phyloP scores from a whole-genome alignment of 2,797 vertebrate species.

The Acestrorhynchus altus region DNA sequence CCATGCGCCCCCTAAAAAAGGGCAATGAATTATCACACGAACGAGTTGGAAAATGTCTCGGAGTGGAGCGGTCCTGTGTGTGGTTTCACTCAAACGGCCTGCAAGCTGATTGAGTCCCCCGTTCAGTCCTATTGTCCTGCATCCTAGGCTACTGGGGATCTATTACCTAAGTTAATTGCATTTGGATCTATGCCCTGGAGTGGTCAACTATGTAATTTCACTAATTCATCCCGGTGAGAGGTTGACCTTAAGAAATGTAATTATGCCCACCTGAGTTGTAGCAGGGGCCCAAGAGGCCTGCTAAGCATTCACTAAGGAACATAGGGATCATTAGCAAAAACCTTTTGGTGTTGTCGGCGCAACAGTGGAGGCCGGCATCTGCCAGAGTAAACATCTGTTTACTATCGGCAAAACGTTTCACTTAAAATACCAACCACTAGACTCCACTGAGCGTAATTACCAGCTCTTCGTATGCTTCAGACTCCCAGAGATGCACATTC shows the following conservation, averaged over 20 bases:
- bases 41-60: conserved; percentile 48
- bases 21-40: conserved; percentile 49
- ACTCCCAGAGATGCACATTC: background rate
- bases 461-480: background rate
- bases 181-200: conserved; percentile 81
- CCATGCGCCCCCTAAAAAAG: conserved; percentile 39
- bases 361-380: conserved; percentile 59
- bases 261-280: conserved; percentile 86
- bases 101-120: conserved; percentile 45
- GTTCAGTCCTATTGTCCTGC: conserved; percentile 65
- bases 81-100: conserved; percentile 46
- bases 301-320: conserved; percentile 78
- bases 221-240: conserved; percentile 86
- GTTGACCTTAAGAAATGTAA: conserved; percentile 87
- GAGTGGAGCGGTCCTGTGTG: conserved; percentile 41
- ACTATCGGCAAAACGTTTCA: conserved; percentile 16
- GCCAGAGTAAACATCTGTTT: conserved; percentile 68
- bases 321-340: conserved; percentile 81
- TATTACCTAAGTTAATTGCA: conserved; percentile 85
- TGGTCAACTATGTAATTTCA: conserved; percentile 86
- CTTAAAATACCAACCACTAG: conserved; percentile 9
- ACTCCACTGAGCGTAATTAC: conserved; percentile 48
- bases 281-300: conserved; percentile 75
- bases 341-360: conserved; percentile 65
- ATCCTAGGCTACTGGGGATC: conserved; percentile 72